Conservation (phyloP, 2,797 vertebrate species). For the Oophaga sylvatica region DNA sequence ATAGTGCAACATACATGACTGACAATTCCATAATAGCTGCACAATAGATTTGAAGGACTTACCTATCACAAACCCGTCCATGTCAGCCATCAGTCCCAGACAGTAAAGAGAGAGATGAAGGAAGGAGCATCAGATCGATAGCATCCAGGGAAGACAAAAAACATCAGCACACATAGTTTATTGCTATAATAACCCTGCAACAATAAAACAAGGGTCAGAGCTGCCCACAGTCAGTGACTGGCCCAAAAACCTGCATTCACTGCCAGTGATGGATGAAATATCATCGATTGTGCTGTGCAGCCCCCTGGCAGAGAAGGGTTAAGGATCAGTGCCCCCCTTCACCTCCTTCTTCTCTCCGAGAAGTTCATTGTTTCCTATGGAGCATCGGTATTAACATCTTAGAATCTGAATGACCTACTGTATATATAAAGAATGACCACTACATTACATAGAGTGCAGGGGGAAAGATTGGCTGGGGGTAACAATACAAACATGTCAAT, state of each 20-base stretch:
- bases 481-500: not conserved
- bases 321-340: conserved; percentile 13
- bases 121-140: not conserved
- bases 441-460: too few relatives aligned
- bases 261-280: not conserved
- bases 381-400: not conserved
- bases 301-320: conserved; percentile 3
- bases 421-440: not conserved
- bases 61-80: not conserved
- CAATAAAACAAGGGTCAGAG: conserved; percentile 7
- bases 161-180: not conserved
- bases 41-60: not conserved
- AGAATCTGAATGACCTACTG: not conserved
- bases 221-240: not conserved
- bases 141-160: not conserved
- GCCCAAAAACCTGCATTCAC: not conserved
- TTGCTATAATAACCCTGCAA: conserved; percentile 19
- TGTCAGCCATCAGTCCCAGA: not conserved
- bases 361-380: not conserved
- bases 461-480: not conserved
- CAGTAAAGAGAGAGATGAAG: not conserved
- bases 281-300: not conserved
- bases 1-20: not conserved
- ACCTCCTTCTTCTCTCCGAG: not conserved
- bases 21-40: conserved; percentile 2